Percentiles rank a stretch among this genome's conserved stretches.
These are phyloP conservation scores for Gnatocerus cornutus DNA, from an alignment of 2,888 invertebrate species.

Conservation along the genomic window DNA sequence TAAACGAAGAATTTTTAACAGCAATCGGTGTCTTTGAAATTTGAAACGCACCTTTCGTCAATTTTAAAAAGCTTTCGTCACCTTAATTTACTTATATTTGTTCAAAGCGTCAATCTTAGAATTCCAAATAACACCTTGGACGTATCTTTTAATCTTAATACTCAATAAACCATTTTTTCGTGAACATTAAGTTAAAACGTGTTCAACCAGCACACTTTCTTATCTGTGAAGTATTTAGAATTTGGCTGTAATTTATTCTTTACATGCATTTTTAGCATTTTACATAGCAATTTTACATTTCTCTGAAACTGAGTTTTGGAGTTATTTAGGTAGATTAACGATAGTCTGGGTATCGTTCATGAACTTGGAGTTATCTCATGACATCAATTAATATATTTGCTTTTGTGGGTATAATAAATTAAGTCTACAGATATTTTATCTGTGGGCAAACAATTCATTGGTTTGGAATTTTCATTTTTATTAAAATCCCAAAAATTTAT, in stretches of 20 bases:
- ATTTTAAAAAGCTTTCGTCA: background rate
- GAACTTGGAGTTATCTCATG: no score
- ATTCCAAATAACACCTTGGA: conserved; percentile 16
- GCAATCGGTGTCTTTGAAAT: conserved; percentile 1
- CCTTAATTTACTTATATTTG: background rate
- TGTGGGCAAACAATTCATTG: no score
- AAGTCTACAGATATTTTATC: no score
- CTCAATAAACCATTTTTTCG: conserved; percentile 6
- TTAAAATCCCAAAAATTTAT: no score
- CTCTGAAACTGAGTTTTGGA: background rate
- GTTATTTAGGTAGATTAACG: no score
- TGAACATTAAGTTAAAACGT: background rate
- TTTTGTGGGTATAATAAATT: no score
- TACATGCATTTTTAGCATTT: conserved; percentile 1
- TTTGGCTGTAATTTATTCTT: background rate
- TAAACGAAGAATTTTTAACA: conserved; percentile 1
- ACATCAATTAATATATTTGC: no score
- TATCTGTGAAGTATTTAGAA: background rate
- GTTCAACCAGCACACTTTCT: no score
- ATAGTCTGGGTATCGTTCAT: no score
- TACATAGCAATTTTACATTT: conserved; percentile 5
- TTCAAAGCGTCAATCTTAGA: conserved; percentile 6
- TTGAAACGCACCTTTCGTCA: conserved; percentile 4
- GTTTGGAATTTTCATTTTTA: no score
- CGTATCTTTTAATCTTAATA: conserved; percentile 8